These are phyloP conservation scores for Nymphalis c-album DNA, from an alignment of 2,888 invertebrate genomes.

Conservation along the genomic window DNA sequence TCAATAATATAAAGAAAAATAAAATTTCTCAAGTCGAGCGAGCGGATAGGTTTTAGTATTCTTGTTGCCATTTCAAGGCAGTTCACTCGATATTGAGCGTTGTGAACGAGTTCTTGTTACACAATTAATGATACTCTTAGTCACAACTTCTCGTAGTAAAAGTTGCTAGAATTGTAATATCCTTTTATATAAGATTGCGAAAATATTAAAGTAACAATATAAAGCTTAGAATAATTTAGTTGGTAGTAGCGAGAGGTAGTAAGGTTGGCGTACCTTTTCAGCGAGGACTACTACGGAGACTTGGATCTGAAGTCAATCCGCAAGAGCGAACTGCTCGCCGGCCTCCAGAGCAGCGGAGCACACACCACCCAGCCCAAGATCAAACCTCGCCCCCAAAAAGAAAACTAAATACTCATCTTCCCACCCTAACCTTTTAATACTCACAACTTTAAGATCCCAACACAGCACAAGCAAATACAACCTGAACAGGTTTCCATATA, in stretches of 20 bases:
- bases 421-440: constrained; percentile 71
- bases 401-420: constrained; percentile 61
- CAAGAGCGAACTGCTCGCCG: constrained; percentile 94
- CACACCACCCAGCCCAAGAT: constrained; percentile 62
- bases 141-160: constrained; percentile 60
- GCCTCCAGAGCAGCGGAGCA: constrained; percentile 84
- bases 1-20: constrained; percentile 36
- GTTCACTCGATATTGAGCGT: constrained; percentile 64
- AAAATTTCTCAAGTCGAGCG: constrained; percentile 60
- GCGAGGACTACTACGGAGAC: constrained; percentile 98
- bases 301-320: constrained; percentile 96
- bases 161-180: constrained; percentile 66
- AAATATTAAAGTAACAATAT: constrained; percentile 20
- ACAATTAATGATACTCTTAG: constrained; percentile 62
- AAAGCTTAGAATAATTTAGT: constrained; percentile 36
- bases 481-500: constrained; percentile 22
- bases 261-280: constrained; percentile 83
- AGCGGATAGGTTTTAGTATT: constrained; percentile 60
- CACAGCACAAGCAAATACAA: constrained; percentile 57
- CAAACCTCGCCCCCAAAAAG: constrained; percentile 82
- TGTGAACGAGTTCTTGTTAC: constrained; percentile 68
- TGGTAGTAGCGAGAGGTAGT: constrained; percentile 68
- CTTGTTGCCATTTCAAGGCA: constrained; percentile 72
- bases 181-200: constrained; percentile 51
- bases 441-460: constrained; percentile 63